phyloP scores from a whole-genome alignment of 2,888 invertebrate genomes.

The Eledona agricola region DNA sequence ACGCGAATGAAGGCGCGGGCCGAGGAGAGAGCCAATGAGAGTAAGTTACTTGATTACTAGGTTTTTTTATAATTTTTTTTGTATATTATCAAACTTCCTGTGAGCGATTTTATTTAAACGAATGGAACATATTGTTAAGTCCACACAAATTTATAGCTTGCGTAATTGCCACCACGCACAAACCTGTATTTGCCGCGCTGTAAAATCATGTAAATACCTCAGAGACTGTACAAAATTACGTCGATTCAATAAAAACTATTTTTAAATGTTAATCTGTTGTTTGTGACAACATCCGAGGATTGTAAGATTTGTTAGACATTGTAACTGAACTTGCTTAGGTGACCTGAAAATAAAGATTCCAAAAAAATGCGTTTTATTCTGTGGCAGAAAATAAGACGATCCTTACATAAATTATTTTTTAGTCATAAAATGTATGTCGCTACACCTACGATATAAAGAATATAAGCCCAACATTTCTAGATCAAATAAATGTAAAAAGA shows the following conservation, averaged over 20 bases:
- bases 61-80: constrained; percentile 9
- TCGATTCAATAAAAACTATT: constrained; percentile 25
- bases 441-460: constrained; percentile 8
- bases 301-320: constrained; percentile 6
- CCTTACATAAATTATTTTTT: constrained; percentile 3
- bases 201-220: constrained; percentile 26
- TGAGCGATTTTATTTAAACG: constrained; percentile 8
- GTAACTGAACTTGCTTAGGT: constrained; percentile 8
- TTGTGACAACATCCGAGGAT: constrained; percentile 12
- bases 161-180: constrained; percentile 10
- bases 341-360: constrained; percentile 1
- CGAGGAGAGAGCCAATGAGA: constrained; percentile 72
- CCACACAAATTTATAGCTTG: constrained; percentile 2
- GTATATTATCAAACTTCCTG: constrained; percentile 11
- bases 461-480: constrained; percentile 13
- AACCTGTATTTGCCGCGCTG: constrained; percentile 8
- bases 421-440: neutral
- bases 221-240: constrained; percentile 16
- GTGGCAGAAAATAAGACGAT: neutral
- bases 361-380: constrained; percentile 1
- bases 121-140: neutral
- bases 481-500: constrained; percentile 14
- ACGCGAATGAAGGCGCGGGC: constrained; percentile 92
- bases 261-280: constrained; percentile 18
- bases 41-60: constrained; percentile 51